Evolutionary conservation across 2,113 vertebrate genomes (phyloP).

Genomic region (Peucedramus taeniatus): DNA sequence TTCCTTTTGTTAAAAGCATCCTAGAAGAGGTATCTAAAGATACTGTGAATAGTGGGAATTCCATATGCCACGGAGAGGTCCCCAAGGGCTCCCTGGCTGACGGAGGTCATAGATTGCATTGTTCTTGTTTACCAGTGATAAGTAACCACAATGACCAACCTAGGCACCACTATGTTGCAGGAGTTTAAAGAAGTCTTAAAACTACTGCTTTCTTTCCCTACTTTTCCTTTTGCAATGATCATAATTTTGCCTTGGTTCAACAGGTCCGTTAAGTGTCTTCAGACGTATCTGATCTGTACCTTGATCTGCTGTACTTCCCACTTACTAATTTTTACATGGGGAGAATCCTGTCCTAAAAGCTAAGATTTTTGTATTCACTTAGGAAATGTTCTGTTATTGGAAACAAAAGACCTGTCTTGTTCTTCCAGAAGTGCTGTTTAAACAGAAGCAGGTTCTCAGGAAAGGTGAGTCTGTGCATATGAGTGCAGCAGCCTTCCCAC

Average conservation of each 20-base stretch:
- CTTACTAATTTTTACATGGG: not conserved
- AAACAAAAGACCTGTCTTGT: not conserved
- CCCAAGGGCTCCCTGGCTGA: not conserved
- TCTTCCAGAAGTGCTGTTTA: constrained; percentile 3
- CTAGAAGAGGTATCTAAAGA: not conserved
- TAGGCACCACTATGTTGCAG: not conserved
- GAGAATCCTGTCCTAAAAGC: not conserved
- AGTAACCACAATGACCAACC: not conserved
- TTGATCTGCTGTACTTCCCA: not conserved
- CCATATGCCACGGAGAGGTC: not conserved
- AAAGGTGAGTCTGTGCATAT: not conserved
- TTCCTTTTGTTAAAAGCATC: not conserved
- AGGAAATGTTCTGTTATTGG: not conserved
- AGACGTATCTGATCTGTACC: not conserved
- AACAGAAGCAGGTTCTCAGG: constrained; percentile 49
- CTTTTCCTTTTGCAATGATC: not conserved
- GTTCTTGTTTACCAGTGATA: not conserved
- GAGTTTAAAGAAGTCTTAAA: not conserved
- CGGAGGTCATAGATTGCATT: not conserved
- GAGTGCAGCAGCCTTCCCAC: not conserved
- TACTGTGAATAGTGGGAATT: not conserved
- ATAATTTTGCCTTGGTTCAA: not conserved
- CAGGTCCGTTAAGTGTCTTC: not conserved
- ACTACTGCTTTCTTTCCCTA: not conserved
- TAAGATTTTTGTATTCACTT: not conserved